A percentile compares a stretch with the other conserved stretches of the same genome.
Evolutionary conservation across 2,888 invertebrate species (phyloP).

Genomic region (Thumatha senex): DNA sequence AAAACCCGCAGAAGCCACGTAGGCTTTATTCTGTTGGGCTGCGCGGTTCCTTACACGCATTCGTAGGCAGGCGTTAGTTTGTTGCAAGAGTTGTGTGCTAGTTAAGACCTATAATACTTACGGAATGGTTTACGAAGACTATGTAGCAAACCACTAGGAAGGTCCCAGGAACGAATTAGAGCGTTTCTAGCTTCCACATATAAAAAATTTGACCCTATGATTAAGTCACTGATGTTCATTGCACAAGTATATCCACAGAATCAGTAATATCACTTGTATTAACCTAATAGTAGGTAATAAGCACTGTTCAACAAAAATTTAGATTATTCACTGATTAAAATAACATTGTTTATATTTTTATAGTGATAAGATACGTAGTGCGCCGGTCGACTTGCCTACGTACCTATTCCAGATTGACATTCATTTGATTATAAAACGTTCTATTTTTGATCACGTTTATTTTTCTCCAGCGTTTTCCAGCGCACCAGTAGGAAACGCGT

Average conservation of each 20-base stretch:
- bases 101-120: constrained; percentile 31
- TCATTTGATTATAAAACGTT: constrained; percentile 33
- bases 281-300: not conserved
- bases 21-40: no score
- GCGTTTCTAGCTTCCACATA: constrained; percentile 59
- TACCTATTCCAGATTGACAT: constrained; percentile 26
- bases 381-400: constrained; percentile 6
- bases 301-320: constrained; percentile 12
- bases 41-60: no score
- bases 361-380: constrained; percentile 12
- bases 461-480: constrained; percentile 32
- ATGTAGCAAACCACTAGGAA: constrained; percentile 58
- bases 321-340: constrained; percentile 6
- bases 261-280: not conserved
- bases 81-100: no score
- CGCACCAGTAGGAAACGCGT: constrained; percentile 13
- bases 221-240: constrained; percentile 43
- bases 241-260: constrained; percentile 16
- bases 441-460: constrained; percentile 40
- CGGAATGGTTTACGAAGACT: constrained; percentile 48
- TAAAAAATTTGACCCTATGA: constrained; percentile 44
- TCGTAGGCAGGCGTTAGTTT: no score
- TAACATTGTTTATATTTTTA: constrained; percentile 4
- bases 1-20: no score
- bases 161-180: constrained; percentile 64